Base-by-base conservation (phyloP, 2,113 vertebrate genomes). In the Ciconia boyciana region DNA sequence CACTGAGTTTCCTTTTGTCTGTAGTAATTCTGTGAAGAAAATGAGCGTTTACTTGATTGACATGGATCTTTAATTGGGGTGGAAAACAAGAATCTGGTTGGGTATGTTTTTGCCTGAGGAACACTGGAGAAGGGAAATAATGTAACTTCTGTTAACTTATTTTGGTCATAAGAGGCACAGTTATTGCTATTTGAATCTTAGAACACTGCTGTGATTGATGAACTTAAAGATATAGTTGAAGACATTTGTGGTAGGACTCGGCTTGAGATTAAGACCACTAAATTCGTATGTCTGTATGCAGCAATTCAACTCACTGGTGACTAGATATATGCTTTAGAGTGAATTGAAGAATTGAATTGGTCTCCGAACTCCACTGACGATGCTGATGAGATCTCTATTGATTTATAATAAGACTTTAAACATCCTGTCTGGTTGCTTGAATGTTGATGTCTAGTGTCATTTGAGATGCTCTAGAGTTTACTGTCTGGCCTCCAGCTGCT, bases 131-230 rank as follows among this genome's bases (percentile, higher is more conserved):
- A 70, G n/a, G 36, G 28, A 57, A 74, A 52, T 68, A 71, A 25
- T 60, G 22, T 83, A 60, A 54, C 39, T 60, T 69, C 9, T 60
- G 5, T 74, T 55, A 70, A 65, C 11, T 78, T 71, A 54, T 14
- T 39, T 75, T 46, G 26, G 31, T 71, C 26, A 13, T 69, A 39
- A 0, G 2, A 76, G n/a, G 51, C 0, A 0, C 46, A 36, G 44
- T 75, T 57, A 43, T 28, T 79, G 49, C 46, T 80, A 2, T 84
- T 80, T 66, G 78, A 87, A 36, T 55, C 32, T 65, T 90, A 65
- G 64, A 81, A 71, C 25, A 29, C 52, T 41, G 57, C 52, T 66
- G 52, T 10, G 52, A 32, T 41, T 66, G 74, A 46, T 61, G 52
- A 60, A 55, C 25, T 17, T 54, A 74, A 83, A 66, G 39, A 32